Conservation (phyloP, 2,797 vertebrate genomes). For the Galago senegalensis region DNA sequence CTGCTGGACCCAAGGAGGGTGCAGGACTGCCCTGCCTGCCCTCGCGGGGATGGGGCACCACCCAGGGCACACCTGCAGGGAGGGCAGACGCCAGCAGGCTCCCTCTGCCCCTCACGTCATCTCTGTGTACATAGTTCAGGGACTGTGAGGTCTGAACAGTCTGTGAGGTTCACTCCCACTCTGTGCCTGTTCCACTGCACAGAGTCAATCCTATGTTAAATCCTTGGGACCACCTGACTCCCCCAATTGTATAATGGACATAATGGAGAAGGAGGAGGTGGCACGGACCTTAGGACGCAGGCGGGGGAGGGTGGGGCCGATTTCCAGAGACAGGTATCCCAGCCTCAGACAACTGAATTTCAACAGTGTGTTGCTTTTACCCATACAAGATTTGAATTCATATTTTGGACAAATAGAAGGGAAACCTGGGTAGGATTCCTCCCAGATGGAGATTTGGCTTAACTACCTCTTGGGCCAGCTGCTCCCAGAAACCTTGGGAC, state of each 20-base stretch:
- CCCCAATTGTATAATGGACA: accelerated
- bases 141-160: background rate
- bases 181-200: background rate
- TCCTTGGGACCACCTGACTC: background rate
- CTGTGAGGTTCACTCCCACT: background rate
- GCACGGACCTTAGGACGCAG: accelerated
- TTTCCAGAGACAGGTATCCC: background rate
- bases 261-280: background rate
- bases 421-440: accelerated
- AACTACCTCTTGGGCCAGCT: too few relatives aligned
- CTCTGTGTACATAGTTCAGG: conserved; percentile 30
- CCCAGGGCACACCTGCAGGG: accelerated
- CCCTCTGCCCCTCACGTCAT: background rate
- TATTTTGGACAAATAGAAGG: background rate
- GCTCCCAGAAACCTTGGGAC: background rate
- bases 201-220: background rate
- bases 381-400: background rate
- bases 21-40: background rate
- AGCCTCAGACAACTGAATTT: background rate
- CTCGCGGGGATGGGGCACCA: too few relatives aligned
- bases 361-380: accelerated
- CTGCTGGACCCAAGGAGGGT: accelerated
- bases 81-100: accelerated
- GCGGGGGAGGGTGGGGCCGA: background rate
- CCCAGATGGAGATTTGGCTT: background rate